Base-by-base conservation (phyloP, 2,797 vertebrate species). In the Coregonus sp. region DNA sequence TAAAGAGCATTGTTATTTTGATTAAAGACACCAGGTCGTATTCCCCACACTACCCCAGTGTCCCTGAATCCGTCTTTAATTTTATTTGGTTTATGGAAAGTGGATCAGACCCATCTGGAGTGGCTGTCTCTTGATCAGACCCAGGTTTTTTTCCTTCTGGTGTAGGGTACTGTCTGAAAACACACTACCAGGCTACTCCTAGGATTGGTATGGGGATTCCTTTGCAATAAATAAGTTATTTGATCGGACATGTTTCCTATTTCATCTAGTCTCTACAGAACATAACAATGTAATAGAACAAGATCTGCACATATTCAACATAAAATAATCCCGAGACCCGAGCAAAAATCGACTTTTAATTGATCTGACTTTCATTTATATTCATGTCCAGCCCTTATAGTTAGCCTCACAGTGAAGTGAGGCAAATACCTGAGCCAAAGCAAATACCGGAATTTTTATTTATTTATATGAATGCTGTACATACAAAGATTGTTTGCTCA, bases 1-100 rank as follows among this genome's bases (percentile, higher is more conserved):
- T 93, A 94, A 90, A 92, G 85, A 84, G 85, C 87, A 92, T 92
- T 92, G 89, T 92, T 92, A 87, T 92, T 93, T 89, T 94, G 91
- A 94, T 93, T 90, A 89, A 92, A 92, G 84, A 87, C 86, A 85
- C 78, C 81, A 75, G 63, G 88, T 80, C 83, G 84, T 79, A 83
- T 91, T 90, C 85, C 84, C 84, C 73, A 76, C 80, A 80, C 72
- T 74, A 79, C 82, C 86, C 73, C 78, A 68, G 67, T 85, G 82
- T 84, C 86, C 85, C 11, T 81, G 76, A 84, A 89, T 86, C 86
- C 33, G 72, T 77, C 69, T 90, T 87, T 90, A 86, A 92, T 91
- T 92, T 90, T 65, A 81, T 88, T 88, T 80, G 83, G 84, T 92
- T 47, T 90, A 82, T 78, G 86, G 78, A 33, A 80, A 89, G 84